phyloP scores from a whole-genome alignment of 2,888 invertebrate genomes.

The Euclidia mi region DNA sequence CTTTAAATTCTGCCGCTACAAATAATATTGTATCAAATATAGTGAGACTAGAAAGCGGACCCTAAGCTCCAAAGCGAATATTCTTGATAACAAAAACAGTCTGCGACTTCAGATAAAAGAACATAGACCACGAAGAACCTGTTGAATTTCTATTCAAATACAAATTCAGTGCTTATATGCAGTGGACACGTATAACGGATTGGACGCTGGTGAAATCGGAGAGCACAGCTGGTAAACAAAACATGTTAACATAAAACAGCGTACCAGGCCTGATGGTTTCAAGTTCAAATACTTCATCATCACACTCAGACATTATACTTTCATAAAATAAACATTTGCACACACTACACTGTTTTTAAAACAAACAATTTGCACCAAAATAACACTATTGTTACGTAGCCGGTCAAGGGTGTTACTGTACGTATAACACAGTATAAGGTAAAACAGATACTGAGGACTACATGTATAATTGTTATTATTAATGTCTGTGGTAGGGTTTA shows the following conservation, averaged over 20 bases:
- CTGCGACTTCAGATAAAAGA: no score
- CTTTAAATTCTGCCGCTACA: no score
- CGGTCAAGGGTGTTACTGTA: conserved; percentile 10
- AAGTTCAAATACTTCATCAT: conserved; percentile 40
- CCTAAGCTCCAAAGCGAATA: no score
- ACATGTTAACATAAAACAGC: no score
- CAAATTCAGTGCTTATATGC: no score
- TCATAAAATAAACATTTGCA: not conserved
- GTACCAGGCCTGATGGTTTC: conserved; percentile 25
- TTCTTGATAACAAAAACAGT: no score
- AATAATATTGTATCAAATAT: not conserved
- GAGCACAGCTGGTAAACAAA: no score
- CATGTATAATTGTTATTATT: conserved; percentile 39
- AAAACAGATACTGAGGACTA: conserved; percentile 37
- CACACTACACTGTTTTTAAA: conserved; percentile 3
- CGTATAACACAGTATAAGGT: conserved; percentile 27
- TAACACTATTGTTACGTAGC: not conserved
- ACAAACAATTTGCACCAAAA: not conserved
- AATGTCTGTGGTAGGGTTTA: conserved; percentile 27
- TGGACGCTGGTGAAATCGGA: no score
- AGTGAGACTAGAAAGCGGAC: no score
- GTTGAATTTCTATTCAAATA: no score
- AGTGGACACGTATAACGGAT: no score
- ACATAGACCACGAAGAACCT: no score
- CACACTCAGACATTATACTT: conserved; percentile 33